phyloP scores from a whole-genome alignment of 1,140 invertebrate species.

The Centruroides sculpturatus region DNA sequence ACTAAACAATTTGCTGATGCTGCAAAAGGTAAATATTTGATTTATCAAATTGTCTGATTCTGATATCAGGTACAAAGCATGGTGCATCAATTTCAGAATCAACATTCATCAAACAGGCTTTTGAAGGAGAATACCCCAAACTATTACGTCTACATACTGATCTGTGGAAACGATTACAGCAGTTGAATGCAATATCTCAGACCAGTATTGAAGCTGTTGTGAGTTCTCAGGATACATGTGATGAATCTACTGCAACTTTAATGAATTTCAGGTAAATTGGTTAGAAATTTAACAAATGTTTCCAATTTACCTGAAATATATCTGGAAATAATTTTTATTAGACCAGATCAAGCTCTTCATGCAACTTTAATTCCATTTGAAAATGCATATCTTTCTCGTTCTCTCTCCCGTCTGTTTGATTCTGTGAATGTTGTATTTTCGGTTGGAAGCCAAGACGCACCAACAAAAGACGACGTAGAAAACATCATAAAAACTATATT shows the following conservation, averaged over 20 bases:
- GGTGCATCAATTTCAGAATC: constrained; percentile 31
- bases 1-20: constrained; percentile 13
- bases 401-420: constrained; percentile 64
- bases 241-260: too few relatives aligned
- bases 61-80: too few relatives aligned
- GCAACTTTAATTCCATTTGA: constrained; percentile 51
- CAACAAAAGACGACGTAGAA: constrained; percentile 50
- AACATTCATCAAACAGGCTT: constrained; percentile 60
- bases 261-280: too few relatives aligned
- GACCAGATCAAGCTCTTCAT: constrained; percentile 31
- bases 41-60: too few relatives aligned
- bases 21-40: background rate
- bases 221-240: too few relatives aligned
- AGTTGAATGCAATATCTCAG: constrained; percentile 1
- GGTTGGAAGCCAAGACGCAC: constrained; percentile 29
- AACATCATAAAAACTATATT: constrained; percentile 47
- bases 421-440: constrained; percentile 70
- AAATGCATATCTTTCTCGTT: constrained; percentile 71
- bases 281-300: too few relatives aligned
- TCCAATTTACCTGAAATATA: too few relatives aligned
- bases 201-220: too few relatives aligned
- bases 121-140: constrained; percentile 80
- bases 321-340: constrained; percentile 17
- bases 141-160: constrained; percentile 52
- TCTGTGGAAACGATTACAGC: constrained; percentile 42